Evolutionary conservation across 2,797 vertebrate species (phyloP).

Genomic region (Semotilus atromaculatus): DNA sequence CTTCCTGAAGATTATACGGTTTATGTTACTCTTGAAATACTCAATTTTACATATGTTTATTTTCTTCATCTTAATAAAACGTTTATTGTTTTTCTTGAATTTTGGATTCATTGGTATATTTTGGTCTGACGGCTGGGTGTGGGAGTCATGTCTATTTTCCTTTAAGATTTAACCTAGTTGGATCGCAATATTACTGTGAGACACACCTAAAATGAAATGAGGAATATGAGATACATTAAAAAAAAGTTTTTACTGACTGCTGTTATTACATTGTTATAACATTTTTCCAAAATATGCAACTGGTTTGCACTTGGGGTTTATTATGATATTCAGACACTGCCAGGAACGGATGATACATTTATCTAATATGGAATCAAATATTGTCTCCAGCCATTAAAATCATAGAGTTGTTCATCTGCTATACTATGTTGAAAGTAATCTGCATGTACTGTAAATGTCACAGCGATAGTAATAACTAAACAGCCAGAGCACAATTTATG

Average conservation of each 20-base stretch:
- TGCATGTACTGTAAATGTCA: conserved; percentile 51
- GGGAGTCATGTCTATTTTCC: no score
- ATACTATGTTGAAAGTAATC: conserved; percentile 44
- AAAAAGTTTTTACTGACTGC: background rate
- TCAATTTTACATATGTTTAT: no score
- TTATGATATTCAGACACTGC: background rate
- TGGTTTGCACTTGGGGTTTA: background rate
- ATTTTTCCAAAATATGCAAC: background rate
- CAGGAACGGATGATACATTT: conserved; percentile 28
- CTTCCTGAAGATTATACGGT: no score
- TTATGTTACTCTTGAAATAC: no score
- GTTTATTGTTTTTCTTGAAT: no score
- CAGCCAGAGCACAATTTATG: conserved; percentile 48
- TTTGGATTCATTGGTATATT: no score
- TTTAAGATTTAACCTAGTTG: no score
- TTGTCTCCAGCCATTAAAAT: conserved; percentile 33
- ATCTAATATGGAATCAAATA: conserved; percentile 45
- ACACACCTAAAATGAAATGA: background rate
- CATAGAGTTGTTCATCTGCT: conserved; percentile 27
- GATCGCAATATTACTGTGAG: no score
- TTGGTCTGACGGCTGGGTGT: no score
- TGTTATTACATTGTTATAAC: background rate
- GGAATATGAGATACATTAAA: background rate
- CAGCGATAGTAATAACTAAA: conserved; percentile 27
- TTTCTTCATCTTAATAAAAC: no score